Conservation (phyloP, 1,140 invertebrate species). For the Cataglyphis hispanica region DNA sequence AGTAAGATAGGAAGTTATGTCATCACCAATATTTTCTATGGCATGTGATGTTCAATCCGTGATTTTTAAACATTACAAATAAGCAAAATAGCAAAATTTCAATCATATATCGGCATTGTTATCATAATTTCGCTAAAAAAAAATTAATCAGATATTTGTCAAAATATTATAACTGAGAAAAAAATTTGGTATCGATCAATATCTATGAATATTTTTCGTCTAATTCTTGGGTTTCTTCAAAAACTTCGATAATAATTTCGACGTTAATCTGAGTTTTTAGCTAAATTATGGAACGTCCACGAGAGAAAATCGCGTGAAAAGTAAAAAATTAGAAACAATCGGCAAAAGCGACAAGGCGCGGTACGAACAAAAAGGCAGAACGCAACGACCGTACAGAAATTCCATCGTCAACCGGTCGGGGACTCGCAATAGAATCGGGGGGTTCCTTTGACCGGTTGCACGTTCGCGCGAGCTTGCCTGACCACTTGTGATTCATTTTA, state of each 20-base stretch:
- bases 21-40: not conserved
- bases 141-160: not conserved
- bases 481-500: conserved; percentile 80
- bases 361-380: conserved; percentile 56
- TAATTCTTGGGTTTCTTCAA: not conserved
- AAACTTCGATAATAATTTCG: not conserved
- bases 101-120: not conserved
- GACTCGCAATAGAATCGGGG: conserved; percentile 68
- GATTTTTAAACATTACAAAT: not conserved
- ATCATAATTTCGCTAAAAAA: not conserved
- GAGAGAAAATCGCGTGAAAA: not conserved
- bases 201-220: not conserved
- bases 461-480: conserved; percentile 77
- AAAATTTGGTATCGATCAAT: not conserved
- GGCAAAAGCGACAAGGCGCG: conserved; percentile 53
- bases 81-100: conserved; percentile 1
- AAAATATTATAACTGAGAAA: not conserved
- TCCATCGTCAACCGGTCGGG: conserved; percentile 73
- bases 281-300: not conserved
- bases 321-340: conserved; percentile 34
- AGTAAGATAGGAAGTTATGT: not conserved
- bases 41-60: not conserved
- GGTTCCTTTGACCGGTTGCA: conserved; percentile 67
- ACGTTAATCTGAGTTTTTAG: not conserved
- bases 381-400: conserved; percentile 67